Evolutionary conservation across 2,113 vertebrate species (phyloP), one percentile per base, ranked within the genome.

Genomic region (Theristicus caerulescens): DNA sequence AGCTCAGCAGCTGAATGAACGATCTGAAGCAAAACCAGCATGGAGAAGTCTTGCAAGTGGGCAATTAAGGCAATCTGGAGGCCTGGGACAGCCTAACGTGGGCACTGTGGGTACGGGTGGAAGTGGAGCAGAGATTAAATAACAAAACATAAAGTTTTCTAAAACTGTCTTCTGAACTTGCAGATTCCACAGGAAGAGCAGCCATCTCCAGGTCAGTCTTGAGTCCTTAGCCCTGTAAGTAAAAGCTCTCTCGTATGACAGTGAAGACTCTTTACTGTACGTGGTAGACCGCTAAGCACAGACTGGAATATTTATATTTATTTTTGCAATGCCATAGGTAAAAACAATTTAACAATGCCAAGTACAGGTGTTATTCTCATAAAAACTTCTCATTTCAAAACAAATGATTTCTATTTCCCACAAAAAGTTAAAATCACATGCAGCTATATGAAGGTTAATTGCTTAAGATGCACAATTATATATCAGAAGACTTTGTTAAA

Each of bases 401-500:
- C 96, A 96, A 97, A 88, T 94, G 57, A 94, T 94, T 98, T 98
- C 93, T 97, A 96, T 96, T 97, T 98, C 85, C 83, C 97, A 98
- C 96, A 98, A 98, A 98, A 98, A 97, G 97, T 98, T 98, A 99
- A 98, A 98, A 99, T 95, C 95, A 91, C 98, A 99, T 98, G 98
- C 98, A 97, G 97, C 97, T 98, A 97, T 93, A 96, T 97, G 97
- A 97, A 97, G 98, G 96, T 98, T 98, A 98, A 98, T 98, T 73
- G 98, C 98, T 96, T 93, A 97, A 98, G 98, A 97, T 98, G 96
- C 97, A 98, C 92, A 96, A 38, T 95, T 97, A 86, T 91, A 22
- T 95, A 92, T 97, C 96, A 97, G 98, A 96, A 97, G 97, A 96
- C 64, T 92, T 97, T 88, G 95, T 98, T 98, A 97, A 98, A 98